phyloP scores from a whole-genome alignment of 2,797 vertebrate species.

The Oryzias dopingdopingensis region DNA sequence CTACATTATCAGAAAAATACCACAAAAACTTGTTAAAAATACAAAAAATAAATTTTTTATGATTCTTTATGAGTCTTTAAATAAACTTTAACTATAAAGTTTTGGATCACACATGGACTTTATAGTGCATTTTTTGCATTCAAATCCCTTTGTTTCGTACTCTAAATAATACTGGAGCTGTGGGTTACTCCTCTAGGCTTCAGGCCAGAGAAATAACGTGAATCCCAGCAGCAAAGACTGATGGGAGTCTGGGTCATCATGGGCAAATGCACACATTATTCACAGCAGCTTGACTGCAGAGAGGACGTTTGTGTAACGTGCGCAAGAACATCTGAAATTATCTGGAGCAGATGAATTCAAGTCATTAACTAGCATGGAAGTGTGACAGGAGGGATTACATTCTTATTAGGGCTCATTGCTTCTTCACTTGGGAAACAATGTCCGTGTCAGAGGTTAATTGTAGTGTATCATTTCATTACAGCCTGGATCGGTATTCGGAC shows the following conservation, averaged over 20 bases:
- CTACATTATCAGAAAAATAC: too few species aligned
- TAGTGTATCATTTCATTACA: conserved; percentile 6
- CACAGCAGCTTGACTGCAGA: conserved; percentile 31
- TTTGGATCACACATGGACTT: too few species aligned
- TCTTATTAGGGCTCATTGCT: conserved; percentile 2
- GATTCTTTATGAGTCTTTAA: too few species aligned
- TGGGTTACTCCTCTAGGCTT: conserved; percentile 10
- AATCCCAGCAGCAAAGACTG: conserved; percentile 38
- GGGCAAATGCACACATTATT: conserved; percentile 49
- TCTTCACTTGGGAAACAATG: conserved; percentile 7
- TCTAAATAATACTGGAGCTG: not conserved
- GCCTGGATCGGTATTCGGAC: not conserved
- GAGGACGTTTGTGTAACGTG: conserved; percentile 1
- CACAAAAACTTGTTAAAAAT: too few species aligned
- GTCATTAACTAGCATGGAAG: conserved; percentile 8
- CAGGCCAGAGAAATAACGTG: conserved; percentile 31
- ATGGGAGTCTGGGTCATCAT: conserved; percentile 42
- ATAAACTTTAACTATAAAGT: too few species aligned
- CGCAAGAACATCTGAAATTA: conserved; percentile 8
- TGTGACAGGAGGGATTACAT: not conserved
- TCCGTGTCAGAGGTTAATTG: conserved; percentile 9
- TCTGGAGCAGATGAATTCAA: conserved; percentile 12
- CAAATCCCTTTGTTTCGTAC: conserved; percentile 2
- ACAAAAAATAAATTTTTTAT: too few species aligned
- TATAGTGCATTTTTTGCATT: not conserved